Conservation (phyloP, 2,113 vertebrate genomes). For the Neolamprologus fasciatus region DNA sequence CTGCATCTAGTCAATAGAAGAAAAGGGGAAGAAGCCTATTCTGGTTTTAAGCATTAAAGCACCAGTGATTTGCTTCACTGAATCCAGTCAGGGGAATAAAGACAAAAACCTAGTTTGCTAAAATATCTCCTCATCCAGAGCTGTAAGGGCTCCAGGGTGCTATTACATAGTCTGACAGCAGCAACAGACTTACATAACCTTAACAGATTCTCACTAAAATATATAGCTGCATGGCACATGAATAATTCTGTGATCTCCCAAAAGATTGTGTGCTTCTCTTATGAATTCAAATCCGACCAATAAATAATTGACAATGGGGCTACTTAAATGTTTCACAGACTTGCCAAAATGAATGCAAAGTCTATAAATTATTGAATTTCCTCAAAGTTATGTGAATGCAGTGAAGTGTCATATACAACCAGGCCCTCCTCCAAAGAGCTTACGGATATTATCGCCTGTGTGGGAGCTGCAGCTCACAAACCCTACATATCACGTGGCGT, state of each 20-base stretch:
- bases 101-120: not conserved
- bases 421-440: not conserved
- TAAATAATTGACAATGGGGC: conserved; percentile 34
- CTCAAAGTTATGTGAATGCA: not conserved
- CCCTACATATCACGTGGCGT: not conserved
- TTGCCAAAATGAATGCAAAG: conserved; percentile 12
- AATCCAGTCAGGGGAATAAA: not conserved
- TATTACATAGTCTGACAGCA: conserved; percentile 33
- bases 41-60: not conserved
- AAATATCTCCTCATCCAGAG: conserved; percentile 20
- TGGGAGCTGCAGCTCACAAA: not conserved
- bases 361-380: conserved; percentile 29
- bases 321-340: conserved; percentile 33
- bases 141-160: conserved; percentile 1
- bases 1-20: not conserved
- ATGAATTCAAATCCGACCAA: conserved; percentile 2
- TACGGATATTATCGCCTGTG: not conserved
- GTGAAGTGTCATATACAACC: not conserved
- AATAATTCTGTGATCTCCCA: conserved; percentile 42
- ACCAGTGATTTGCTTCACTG: not conserved
- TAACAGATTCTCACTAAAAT: conserved; percentile 3
- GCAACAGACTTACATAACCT: conserved; percentile 30
- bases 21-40: not conserved
- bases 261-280: conserved; percentile 6
- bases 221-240: conserved; percentile 8